phyloP scores from a whole-genome alignment of 2,113 vertebrate genomes.

The Phylloscopus trochilus region DNA sequence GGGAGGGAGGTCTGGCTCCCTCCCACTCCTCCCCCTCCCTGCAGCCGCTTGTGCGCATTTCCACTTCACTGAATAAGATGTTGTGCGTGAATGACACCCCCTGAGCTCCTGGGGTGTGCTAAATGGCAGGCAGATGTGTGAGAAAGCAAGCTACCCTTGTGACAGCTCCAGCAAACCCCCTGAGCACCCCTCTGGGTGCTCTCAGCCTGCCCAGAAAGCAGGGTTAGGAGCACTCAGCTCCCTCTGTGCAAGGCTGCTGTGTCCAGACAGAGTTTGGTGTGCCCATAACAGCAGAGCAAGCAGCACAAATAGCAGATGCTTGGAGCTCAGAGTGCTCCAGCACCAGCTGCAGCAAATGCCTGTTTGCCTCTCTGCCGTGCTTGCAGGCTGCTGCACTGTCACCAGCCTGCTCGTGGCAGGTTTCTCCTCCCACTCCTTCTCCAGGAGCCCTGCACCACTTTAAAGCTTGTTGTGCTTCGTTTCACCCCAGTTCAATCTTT shows the following conservation, averaged over 20 bases:
- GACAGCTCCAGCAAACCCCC: not conserved
- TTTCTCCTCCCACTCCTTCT: constrained; percentile 37
- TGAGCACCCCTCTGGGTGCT: too few relatives aligned
- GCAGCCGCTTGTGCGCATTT: not conserved
- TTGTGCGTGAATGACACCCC: not conserved
- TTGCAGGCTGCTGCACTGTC: not conserved
- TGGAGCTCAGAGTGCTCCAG: not conserved
- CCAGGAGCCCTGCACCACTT: not conserved
- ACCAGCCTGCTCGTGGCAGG: not conserved
- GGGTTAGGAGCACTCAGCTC: not conserved
- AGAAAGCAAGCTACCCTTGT: not conserved
- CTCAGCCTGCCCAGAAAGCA: not conserved
- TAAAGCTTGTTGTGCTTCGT: not conserved
- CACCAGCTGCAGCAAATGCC: not conserved
- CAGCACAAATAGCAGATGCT: not conserved
- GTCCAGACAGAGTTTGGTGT: not conserved
- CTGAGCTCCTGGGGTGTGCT: not conserved
- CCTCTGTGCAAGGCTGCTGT: not conserved
- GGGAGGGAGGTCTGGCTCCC: not conserved
- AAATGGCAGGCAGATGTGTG: not conserved
- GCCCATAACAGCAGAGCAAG: not conserved
- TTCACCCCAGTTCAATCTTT: not conserved
- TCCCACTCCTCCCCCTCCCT: not conserved
- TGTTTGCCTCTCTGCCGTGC: not conserved
- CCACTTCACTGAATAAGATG: not conserved